Percentiles rank a stretch among this genome's conserved stretches.
phyloP scores from a whole-genome alignment of 2,113 vertebrate genomes.

The Microcebus tavaratra region DNA sequence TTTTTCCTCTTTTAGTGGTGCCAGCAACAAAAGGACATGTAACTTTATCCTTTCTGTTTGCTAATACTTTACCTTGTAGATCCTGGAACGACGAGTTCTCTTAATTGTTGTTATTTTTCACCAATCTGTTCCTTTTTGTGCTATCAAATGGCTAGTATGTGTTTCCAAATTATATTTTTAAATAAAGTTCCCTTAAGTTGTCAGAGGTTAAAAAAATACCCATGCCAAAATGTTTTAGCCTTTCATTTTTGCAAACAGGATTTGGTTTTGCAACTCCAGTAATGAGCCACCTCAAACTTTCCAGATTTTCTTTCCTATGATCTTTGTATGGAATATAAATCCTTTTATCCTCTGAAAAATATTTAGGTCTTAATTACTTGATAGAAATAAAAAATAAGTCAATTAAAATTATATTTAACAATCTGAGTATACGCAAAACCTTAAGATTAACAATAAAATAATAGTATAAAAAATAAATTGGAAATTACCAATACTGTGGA shows the following conservation, averaged over 20 bases:
- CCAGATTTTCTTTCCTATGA: slow-evolving; percentile 41
- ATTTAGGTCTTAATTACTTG: neutral
- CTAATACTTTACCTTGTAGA: slow-evolving; percentile 56
- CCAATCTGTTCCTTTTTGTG: neutral
- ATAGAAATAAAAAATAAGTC: neutral
- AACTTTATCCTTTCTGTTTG: slow-evolving; percentile 61
- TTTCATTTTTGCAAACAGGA: slow-evolving; percentile 26
- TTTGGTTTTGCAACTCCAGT: slow-evolving; percentile 45
- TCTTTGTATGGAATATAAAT: slow-evolving; percentile 27
- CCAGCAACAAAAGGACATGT: slow-evolving; percentile 65
- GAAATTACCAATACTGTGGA: neutral
- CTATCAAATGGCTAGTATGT: slow-evolving; percentile 14
- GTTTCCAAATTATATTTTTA: slow-evolving; percentile 60
- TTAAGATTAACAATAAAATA: neutral
- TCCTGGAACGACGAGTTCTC: slow-evolving; percentile 33
- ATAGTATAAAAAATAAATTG: neutral
- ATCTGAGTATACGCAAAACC: neutral
- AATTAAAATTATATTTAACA: neutral
- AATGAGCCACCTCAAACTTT: slow-evolving; percentile 23
- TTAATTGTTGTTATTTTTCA: slow-evolving; percentile 40
- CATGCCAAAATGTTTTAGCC: slow-evolving; percentile 20
- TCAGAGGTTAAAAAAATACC: slow-evolving; percentile 48
- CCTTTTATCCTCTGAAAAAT: neutral
- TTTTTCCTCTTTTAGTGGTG: slow-evolving; percentile 55
- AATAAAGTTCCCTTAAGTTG: slow-evolving; percentile 56